phyloP scores from a whole-genome alignment of 92 coral and sea anemone genomes.

The Anthopleura xanthogrammica region DNA sequence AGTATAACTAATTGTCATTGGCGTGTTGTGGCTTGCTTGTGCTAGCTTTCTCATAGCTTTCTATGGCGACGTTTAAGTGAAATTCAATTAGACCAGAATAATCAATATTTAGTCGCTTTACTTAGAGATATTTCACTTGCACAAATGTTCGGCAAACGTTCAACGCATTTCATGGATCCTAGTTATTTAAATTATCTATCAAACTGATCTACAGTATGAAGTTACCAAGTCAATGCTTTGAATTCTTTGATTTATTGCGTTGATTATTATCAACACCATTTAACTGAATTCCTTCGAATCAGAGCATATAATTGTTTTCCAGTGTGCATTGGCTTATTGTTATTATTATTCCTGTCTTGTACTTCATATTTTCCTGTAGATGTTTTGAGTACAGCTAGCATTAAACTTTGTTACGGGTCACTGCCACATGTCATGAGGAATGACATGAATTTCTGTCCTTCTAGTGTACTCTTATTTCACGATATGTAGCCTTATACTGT shows the following conservation, averaged over 20 bases:
- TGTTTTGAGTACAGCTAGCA: not conserved
- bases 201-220: conserved; percentile 7
- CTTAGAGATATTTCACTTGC: not conserved
- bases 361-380: not conserved
- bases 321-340: not conserved
- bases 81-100: not conserved
- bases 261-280: not conserved
- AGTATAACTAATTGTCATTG: too few species aligned
- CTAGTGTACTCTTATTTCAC: not conserved
- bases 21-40: not conserved
- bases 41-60: not conserved
- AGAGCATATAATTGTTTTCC: too few species aligned
- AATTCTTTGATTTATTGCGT: conserved; percentile 8
- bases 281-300: conserved; percentile 13
- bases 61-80: not conserved
- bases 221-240: conserved; percentile 7
- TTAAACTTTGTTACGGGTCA: conserved; percentile 16
- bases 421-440: not conserved
- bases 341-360: not conserved
- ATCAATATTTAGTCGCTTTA: not conserved
- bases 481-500: not conserved
- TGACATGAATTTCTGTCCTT: conserved; percentile 2
- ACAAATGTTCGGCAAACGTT: not conserved
- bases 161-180: not conserved
- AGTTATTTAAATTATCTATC: conserved; percentile 3